Base-by-base conservation (phyloP, 2,113 vertebrate genomes). In the Ailuropoda melanoleuca region DNA sequence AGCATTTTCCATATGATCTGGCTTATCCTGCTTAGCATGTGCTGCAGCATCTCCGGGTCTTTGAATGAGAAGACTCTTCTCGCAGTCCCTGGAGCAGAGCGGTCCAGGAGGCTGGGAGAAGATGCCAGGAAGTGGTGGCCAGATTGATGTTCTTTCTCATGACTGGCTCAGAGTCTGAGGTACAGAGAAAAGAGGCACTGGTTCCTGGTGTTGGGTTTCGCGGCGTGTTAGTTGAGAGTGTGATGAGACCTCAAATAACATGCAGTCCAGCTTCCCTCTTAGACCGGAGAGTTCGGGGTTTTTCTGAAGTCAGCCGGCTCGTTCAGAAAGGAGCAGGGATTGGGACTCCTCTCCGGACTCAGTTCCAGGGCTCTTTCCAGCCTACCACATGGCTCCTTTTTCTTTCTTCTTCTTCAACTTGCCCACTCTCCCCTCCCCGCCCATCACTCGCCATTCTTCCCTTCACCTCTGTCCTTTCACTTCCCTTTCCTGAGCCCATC, bases 51-150 rank as follows among this genome's bases (percentile, higher is more conserved):
- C 68, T 85, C 50, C 10, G n/a, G 77, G 50, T 70, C 17, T 34
- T 88, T 17, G 85, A 39, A 55, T 37, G 43, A 85, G 78, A 75
- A 80, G 50, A 53, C 9, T 80, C 60, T 74, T 89, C 58, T 93
- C 18, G 13, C 8, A 23, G 31, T 80, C 43, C 37, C 43, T 15
- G 23, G 26, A 93, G 58, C 81, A 93, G 88, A 70, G 39, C 90
- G 48, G 46, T 8, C 39, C 48, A 43, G 11, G 48, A 55, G 58
- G 24, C 60, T 24, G 58, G 48, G 66, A 92, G 75, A 8, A 80
- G 86, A 34, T 8, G 34, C 66, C 77, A 19, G 87, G 31, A 11
- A 37, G 2, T 4, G 48, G 3, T 23, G 21, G 18, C 26, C 5
- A 43, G 18, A 6, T 0, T 15, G 24, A 34, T 15, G 11, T 19